These are phyloP conservation scores for Lamellibrachia columna DNA, from an alignment of 2,888 invertebrate species.

Conservation along the genomic window DNA sequence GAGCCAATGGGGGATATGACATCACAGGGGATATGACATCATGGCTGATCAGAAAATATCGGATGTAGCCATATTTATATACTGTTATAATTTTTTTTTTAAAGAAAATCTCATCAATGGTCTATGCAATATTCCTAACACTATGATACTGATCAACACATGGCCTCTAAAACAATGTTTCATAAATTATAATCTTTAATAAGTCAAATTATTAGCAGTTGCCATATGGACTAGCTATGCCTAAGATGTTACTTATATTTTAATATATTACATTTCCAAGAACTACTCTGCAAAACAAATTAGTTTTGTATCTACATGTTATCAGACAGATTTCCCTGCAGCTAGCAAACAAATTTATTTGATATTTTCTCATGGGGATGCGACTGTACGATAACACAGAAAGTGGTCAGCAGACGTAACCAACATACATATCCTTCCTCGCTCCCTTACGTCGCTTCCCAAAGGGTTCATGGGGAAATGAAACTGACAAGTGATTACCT, in stretches of 20 bases:
- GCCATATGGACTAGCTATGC: not conserved
- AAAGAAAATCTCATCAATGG: not conserved
- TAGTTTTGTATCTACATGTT: not conserved
- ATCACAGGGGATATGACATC: not conserved
- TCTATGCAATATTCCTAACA: not conserved
- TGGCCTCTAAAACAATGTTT: not conserved
- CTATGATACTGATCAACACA: not conserved
- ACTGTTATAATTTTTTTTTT: not conserved
- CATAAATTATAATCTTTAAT: not conserved
- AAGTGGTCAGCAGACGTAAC: not conserved
- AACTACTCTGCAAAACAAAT: not conserved
- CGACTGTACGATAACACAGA: not conserved
- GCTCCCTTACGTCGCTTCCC: not conserved
- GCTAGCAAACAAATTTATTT: not conserved
- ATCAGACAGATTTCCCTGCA: not conserved
- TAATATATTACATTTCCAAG: not conserved
- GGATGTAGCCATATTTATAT: not conserved
- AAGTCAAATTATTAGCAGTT: not conserved
- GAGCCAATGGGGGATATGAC: not conserved
- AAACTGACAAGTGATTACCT: conserved; percentile 9
- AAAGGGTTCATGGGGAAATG: not conserved
- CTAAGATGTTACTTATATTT: not conserved
- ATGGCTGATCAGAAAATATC: not conserved
- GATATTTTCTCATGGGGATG: not conserved
- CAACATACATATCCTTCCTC: not conserved